Evolutionary conservation across 2,113 vertebrate genomes (phyloP).

Genomic region (Mormyrus iriodes): DNA sequence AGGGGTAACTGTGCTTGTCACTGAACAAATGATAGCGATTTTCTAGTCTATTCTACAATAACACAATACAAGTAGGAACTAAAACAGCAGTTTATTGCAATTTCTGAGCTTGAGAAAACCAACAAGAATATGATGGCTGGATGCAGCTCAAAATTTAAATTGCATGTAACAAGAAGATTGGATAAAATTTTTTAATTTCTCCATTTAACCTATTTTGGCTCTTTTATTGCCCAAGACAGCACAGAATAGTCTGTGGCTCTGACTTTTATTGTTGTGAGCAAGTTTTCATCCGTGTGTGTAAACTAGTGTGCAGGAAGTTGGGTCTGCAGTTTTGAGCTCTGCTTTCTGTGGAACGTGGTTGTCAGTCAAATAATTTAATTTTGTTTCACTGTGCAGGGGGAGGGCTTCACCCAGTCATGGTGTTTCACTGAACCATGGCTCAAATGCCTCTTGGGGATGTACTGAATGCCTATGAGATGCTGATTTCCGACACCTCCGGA

Average conservation of each 20-base stretch:
- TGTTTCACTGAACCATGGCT: background rate
- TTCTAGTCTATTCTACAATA: background rate
- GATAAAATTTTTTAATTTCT: conserved; percentile 12
- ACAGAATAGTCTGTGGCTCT: conserved; percentile 16
- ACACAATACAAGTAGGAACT: background rate
- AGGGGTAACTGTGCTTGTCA: background rate
- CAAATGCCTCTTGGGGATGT: background rate
- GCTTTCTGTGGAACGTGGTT: background rate
- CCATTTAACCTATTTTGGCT: background rate
- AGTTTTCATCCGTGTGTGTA: background rate
- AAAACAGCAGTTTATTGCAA: background rate
- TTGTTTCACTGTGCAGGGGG: background rate
- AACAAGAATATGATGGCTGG: background rate
- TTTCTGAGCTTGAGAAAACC: background rate
- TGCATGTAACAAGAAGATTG: conserved; percentile 4
- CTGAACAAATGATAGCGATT: background rate
- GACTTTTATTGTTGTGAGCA: background rate
- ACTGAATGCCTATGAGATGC: background rate
- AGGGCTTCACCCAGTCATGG: background rate
- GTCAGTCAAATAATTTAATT: background rate
- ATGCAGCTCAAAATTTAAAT: background rate
- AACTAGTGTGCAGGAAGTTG: background rate
- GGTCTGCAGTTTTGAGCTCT: background rate
- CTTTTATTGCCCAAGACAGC: background rate
- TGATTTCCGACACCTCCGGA: background rate